Evolutionary conservation across 2,888 invertebrate genomes (phyloP), one percentile per base, ranked within the genome.

Genomic region (Drosophila fungiperda): DNA sequence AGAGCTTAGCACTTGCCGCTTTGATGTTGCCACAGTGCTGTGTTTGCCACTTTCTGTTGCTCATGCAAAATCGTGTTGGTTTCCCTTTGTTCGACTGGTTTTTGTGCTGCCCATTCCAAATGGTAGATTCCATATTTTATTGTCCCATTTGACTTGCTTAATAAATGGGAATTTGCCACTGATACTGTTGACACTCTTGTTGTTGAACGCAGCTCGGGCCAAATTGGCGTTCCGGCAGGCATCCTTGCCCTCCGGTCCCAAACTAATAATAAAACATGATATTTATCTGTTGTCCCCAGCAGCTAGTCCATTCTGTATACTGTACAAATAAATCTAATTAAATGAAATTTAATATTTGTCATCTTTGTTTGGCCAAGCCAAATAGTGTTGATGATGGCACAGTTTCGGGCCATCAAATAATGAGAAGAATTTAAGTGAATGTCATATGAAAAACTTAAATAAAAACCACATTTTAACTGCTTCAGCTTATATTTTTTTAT

Each of bases 121-220:
- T 33, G n/a, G 40, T 35, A 38, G 55, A 61, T 68, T 67, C 61
- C 71, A 81, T 77, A 87, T 76, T 79, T 85, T 82, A 85, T 82
- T 85, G 85, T 70, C 71, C 74, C 82, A 76, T 78, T 87, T 84
- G 68, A 74, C 80, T 75, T 74, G 75, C 74, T 76, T 86, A 82
- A 86, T 82, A 82, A 82, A 82, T 82, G 87, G 76, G 69, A 64
- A 80, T 80, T 73, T 68, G 70, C 68, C 68, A 79, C 63, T 68
- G 81, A 49, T 69, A 79, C 66, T 66, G 81, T 52, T 69, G 53
- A 71, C 64, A 35, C 60, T 29, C 29, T 29, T 57, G 61, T 29
- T 64, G 36, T 38, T 62, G 50, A 35, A 38, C 45, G n/a, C 11
- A 20, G 33, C 69, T 64, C 62, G 40, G 20, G 45, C 50, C 54